phyloP scores from a whole-genome alignment of 2,113 vertebrate species.

The Varanus salvator region DNA sequence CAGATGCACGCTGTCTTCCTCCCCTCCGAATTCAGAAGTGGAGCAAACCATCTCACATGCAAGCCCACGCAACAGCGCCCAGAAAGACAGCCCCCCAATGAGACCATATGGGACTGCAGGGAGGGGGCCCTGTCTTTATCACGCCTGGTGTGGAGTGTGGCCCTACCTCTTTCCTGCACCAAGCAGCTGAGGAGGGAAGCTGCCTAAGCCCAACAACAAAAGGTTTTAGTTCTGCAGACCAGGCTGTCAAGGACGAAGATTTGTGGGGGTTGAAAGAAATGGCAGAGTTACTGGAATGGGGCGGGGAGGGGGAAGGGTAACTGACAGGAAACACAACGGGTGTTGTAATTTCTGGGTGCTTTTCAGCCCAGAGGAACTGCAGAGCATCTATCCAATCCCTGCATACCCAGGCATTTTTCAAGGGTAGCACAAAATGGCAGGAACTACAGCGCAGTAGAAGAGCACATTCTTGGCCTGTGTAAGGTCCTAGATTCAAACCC shows the following conservation, averaged over 20 bases:
- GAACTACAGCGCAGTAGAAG: too few species aligned
- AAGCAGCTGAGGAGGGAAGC: background rate
- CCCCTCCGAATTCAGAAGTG: background rate
- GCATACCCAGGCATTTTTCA: background rate
- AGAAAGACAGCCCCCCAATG: background rate
- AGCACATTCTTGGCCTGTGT: too few species aligned
- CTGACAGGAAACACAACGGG: background rate
- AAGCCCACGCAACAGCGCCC: background rate
- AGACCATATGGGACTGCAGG: background rate
- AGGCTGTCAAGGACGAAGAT: background rate
- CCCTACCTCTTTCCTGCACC: background rate
- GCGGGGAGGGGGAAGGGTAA: too few species aligned
- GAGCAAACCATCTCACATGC: background rate
- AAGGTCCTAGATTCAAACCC: too few species aligned
- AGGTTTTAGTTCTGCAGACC: background rate
- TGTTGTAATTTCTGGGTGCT: background rate
- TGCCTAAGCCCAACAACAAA: background rate
- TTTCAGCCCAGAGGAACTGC: background rate
- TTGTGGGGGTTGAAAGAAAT: background rate
- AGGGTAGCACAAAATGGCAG: too few species aligned
- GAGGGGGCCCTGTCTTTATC: background rate
- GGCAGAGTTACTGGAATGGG: background rate
- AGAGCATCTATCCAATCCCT: background rate
- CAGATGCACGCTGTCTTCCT: background rate
- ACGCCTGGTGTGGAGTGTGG: too few species aligned